Percentiles rank a stretch among this genome's conserved stretches.
phyloP scores from a whole-genome alignment of 2,797 vertebrate genomes.

The Brachymystax lenok region DNA sequence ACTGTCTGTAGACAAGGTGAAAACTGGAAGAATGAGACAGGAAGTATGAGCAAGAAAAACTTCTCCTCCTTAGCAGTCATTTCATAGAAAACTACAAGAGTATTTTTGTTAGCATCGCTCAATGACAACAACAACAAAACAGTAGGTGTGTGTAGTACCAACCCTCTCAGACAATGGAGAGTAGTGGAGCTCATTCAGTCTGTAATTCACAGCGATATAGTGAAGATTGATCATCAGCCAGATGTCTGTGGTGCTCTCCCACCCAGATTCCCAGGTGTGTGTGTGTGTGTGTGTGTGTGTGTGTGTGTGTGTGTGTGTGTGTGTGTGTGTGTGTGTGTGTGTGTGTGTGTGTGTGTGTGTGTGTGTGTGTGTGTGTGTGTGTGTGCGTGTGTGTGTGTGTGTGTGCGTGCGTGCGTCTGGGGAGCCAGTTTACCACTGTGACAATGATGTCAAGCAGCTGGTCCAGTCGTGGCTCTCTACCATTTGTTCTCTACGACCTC shows the following conservation, averaged over 20 bases:
- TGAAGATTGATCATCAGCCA: conserved; percentile 68
- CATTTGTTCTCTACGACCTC: conserved; percentile 65
- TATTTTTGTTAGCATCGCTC: conserved; percentile 53
- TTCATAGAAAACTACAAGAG: conserved; percentile 53
- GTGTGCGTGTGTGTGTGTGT: no score
- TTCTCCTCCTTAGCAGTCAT: conserved; percentile 42
- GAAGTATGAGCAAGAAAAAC: conserved; percentile 19
- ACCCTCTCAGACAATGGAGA: conserved; percentile 53
- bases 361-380: no score
- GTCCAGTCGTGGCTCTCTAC: conserved; percentile 61
- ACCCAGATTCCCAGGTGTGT: conserved; percentile 59
- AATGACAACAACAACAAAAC: conserved; percentile 38
- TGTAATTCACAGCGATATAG: conserved; percentile 52
- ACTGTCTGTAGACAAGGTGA: background rate
- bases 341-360: no score
- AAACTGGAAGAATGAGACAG: background rate
- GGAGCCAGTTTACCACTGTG: conserved; percentile 60
- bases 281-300: conserved; percentile 16
- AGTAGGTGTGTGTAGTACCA: conserved; percentile 20
- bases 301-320: no score
- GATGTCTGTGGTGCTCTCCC: conserved; percentile 55
- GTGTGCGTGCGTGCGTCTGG: conserved; percentile 17
- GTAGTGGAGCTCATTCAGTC: conserved; percentile 55
- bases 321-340: no score
- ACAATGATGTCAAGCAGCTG: conserved; percentile 73